These are phyloP conservation scores for Austrolebias charrua DNA, from an alignment of 2,797 vertebrate genomes.

Conservation along the genomic window DNA sequence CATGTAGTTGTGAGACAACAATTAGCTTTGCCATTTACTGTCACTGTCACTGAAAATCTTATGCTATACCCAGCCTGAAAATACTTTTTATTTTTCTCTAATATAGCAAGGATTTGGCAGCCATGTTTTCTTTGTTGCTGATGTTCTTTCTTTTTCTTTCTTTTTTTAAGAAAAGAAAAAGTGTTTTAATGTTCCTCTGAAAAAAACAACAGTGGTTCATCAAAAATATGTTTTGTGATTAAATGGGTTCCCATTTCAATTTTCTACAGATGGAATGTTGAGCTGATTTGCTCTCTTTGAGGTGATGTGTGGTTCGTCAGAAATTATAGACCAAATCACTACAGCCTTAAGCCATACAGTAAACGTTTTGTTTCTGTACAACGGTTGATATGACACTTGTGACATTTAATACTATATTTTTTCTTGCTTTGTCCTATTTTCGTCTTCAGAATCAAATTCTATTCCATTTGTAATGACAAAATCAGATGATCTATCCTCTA, in stretches of 20 bases:
- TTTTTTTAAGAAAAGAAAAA: constrained; percentile 43
- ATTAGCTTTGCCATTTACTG: constrained; percentile 62
- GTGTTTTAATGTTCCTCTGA: constrained; percentile 13
- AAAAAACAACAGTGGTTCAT: constrained; percentile 28
- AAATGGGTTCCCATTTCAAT: constrained; percentile 31
- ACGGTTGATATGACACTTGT: too few relatives aligned
- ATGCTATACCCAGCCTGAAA: constrained; percentile 22
- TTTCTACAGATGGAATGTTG: constrained; percentile 27
- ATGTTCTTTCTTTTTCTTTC: constrained; percentile 44
- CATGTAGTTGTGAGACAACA: constrained; percentile 32
- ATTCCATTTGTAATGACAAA: constrained; percentile 30
- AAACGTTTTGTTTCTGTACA: constrained; percentile 3
- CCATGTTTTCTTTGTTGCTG: constrained; percentile 39
- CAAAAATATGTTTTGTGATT: constrained; percentile 37
- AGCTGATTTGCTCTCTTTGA: constrained; percentile 23
- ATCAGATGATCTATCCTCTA: constrained; percentile 38
- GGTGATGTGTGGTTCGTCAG: constrained; percentile 14
- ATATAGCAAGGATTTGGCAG: constrained; percentile 33
- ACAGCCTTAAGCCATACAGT: constrained; percentile 14
- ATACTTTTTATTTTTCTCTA: constrained; percentile 46
- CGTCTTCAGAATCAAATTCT: constrained; percentile 10
- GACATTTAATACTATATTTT: background rate
- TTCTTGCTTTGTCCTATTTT: background rate
- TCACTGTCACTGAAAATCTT: background rate
- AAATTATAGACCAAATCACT: constrained; percentile 25